Percentiles rank a stretch among this genome's conserved stretches.
phyloP scores from a whole-genome alignment of 2,113 vertebrate species.

The Microcebus jonahi region DNA sequence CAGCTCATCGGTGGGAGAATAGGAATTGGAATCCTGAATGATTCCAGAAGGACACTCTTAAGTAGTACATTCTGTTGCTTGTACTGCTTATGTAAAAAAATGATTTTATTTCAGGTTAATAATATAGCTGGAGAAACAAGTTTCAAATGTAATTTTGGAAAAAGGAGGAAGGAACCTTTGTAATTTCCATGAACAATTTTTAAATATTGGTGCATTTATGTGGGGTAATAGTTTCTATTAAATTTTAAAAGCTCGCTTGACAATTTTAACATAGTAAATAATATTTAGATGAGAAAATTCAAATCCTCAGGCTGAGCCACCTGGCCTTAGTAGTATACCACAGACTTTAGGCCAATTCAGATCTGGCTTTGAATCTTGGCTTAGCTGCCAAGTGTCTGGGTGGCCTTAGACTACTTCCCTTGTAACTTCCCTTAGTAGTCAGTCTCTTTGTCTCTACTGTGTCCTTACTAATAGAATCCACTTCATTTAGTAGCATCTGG shows the following conservation, averaged over 20 bases:
- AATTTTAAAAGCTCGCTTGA: background rate
- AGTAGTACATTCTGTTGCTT: background rate
- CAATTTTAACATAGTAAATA: background rate
- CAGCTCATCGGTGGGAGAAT: background rate
- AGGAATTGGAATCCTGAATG: background rate
- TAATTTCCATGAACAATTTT: background rate
- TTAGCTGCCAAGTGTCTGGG: background rate
- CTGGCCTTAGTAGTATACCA: background rate
- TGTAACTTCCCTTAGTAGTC: background rate
- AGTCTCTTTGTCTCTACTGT: background rate
- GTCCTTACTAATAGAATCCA: background rate
- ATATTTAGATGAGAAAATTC: background rate
- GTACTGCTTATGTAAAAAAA: background rate
- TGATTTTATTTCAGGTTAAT: background rate
- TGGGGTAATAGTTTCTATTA: background rate
- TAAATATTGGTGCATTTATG: background rate
- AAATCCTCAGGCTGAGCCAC: background rate
- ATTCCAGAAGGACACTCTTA: background rate
- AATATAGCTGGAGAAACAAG: background rate
- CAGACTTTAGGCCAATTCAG: background rate
- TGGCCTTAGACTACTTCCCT: background rate
- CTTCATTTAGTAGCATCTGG: fast-evolving
- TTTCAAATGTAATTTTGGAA: background rate
- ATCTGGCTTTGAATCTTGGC: background rate
- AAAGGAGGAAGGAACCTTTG: background rate